Evolutionary conservation across 2,113 vertebrate genomes (phyloP).

Genomic region (Eolophus roseicapilla): DNA sequence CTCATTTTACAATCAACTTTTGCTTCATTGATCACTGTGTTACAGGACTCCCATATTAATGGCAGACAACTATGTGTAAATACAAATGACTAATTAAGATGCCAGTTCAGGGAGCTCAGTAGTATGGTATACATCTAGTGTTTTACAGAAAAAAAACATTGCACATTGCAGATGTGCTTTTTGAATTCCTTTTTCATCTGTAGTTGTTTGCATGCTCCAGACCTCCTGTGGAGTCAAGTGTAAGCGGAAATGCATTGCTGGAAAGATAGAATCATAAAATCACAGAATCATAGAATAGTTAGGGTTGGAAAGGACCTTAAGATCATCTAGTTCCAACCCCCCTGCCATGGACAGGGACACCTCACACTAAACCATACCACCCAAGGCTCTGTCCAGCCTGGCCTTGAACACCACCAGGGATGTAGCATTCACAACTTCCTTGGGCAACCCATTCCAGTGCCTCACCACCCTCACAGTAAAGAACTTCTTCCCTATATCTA

Average conservation of each 20-base stretch:
- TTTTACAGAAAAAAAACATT: neutral
- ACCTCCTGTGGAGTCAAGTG: neutral
- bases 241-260: neutral
- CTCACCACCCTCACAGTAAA: neutral
- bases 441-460: neutral
- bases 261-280: neutral
- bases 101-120: neutral
- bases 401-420: neutral
- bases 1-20: neutral
- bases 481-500: neutral
- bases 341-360: neutral
- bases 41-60: neutral
- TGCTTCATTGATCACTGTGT: neutral
- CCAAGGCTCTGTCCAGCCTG: neutral
- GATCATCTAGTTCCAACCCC: neutral
- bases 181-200: neutral
- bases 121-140: accelerated
- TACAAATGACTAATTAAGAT: neutral
- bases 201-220: neutral
- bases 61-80: neutral
- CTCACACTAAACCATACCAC: neutral
- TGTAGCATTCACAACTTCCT: neutral
- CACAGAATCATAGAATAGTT: neutral
- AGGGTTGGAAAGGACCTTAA: neutral
- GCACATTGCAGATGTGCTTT: accelerated